Base-by-base conservation (phyloP, 2,113 vertebrate genomes). In the Nannospalax galili region DNA sequence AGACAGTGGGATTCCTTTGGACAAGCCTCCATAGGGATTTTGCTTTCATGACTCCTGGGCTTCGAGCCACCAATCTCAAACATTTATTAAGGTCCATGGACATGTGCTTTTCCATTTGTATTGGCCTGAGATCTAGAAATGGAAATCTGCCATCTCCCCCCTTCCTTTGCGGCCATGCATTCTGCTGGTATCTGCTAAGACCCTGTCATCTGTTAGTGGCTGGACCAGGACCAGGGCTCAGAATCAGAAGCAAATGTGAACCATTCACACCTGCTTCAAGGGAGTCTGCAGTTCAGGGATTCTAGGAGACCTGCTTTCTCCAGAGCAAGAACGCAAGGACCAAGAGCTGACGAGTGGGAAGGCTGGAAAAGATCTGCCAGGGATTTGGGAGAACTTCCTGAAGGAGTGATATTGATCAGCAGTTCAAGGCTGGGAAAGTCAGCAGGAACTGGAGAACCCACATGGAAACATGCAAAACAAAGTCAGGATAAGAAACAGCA, bases 1-100 rank as follows among this genome's bases (percentile, higher is more conserved):
- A 26, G 48, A 64, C 62, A 7, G 4, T 4, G 60, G 14, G 60
- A 60, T 74, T 70, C 60, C 80, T 37, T 19, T 60, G 70, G 52
- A 60, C 4, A 9, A 28, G 24, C 22, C 32, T 75, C 35, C 26
- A 0, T 4, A 6, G 2, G 24, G 10, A 77, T 11, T 62, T 42
- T 3, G 1, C 16, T 32, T 48, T 40, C 72, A 1, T 26, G 28
- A 52, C 22, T 45, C 35, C 12, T 26, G 42, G 48, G n/a, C 40
- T 40, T 24, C 12, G 56, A 40, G 60, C 20, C 2, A 26, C 42
- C 35, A 8, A 19, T 14, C 17, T 60, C 32, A 9, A 52, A 30
- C 0, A 8, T 6, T 22, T 14, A 11, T 7, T 0, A 72, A 78
- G 6, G 45, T 20, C 37, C 60, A 65, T 8, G 48, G 9, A 12